Percentiles rank a stretch among this genome's conserved stretches.
Evolutionary conservation across 2,888 invertebrate species (phyloP).

Genomic region (Alviniconcha strummeri): DNA sequence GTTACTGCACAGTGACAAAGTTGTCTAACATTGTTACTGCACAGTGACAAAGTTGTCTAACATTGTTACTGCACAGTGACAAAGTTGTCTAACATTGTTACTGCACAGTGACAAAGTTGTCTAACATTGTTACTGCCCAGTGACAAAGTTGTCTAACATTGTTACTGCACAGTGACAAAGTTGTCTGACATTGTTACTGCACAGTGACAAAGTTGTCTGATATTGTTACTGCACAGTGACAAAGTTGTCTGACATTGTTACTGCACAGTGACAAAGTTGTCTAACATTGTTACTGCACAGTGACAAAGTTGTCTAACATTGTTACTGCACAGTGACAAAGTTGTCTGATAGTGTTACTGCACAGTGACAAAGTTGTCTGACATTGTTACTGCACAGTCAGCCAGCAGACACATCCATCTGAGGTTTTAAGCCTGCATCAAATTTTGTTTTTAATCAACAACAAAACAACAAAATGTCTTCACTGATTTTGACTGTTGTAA

Average conservation of each 20-base stretch:
- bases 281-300: neutral
- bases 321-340: neutral
- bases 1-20: neutral
- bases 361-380: neutral
- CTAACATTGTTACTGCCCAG: neutral
- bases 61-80: neutral
- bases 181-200: neutral
- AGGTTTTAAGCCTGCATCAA: too few species aligned
- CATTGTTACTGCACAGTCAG: neutral
- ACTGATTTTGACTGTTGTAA: too few species aligned
- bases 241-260: neutral
- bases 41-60: neutral
- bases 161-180: neutral
- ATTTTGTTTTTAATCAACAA: too few species aligned
- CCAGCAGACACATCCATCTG: too few species aligned
- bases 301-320: neutral
- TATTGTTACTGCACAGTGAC: neutral
- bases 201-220: neutral
- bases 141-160: neutral
- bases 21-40: neutral
- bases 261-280: neutral
- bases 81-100: neutral
- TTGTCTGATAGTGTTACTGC: neutral
- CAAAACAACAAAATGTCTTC: too few species aligned
- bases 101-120: neutral